phyloP scores from a whole-genome alignment of 2,113 vertebrate species.

The Thomomys bottae region DNA sequence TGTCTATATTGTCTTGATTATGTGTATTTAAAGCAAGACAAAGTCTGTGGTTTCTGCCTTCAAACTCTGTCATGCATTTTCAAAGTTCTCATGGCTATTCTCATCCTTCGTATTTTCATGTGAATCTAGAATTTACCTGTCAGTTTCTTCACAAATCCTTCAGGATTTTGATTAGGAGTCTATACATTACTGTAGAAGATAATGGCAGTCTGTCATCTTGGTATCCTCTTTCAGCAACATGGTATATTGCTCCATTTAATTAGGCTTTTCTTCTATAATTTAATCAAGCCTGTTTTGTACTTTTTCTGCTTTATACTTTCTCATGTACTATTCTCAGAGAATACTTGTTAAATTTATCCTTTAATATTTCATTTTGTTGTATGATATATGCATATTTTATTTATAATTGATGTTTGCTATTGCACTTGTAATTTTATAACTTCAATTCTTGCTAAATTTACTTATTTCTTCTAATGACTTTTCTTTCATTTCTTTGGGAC shows the following conservation, averaged over 20 bases:
- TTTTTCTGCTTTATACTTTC: no score
- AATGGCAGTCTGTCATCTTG: background rate
- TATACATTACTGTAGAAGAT: background rate
- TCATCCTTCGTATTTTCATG: background rate
- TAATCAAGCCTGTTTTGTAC: background rate
- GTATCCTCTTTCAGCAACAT: background rate
- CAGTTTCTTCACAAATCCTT: background rate
- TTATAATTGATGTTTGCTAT: background rate
- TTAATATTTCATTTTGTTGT: background rate
- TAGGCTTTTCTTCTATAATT: slow-evolving; percentile 12
- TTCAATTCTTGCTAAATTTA: background rate
- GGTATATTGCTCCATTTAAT: background rate
- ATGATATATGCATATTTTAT: background rate
- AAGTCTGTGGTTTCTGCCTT: no score
- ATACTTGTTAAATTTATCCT: background rate
- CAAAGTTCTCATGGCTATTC: no score
- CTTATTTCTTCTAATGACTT: background rate
- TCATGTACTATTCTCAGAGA: background rate
- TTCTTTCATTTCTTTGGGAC: background rate
- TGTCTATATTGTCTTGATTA: background rate
- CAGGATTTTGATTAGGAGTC: background rate
- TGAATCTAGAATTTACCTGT: background rate
- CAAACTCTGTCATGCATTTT: no score
- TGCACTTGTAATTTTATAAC: background rate
- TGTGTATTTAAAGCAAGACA: background rate